These are phyloP conservation scores for Erithacus rubecula DNA, from an alignment of 2,797 vertebrate genomes.

Conservation along the genomic window DNA sequence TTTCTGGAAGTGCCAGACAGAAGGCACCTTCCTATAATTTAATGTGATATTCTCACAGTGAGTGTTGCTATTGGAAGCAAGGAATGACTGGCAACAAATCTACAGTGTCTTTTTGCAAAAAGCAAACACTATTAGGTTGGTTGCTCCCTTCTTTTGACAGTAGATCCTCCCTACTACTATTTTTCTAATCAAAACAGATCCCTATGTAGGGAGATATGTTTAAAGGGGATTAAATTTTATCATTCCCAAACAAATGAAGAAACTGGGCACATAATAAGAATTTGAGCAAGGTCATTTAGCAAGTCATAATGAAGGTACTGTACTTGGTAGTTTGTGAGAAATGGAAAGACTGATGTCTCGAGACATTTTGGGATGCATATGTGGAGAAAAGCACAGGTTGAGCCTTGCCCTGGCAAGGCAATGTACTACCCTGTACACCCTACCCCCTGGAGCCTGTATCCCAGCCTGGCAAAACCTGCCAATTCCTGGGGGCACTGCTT, in stretches of 20 bases:
- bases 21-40: neutral
- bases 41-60: accelerated
- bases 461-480: neutral
- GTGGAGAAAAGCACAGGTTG: neutral
- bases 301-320: neutral
- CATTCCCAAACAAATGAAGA: neutral
- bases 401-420: neutral
- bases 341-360: neutral
- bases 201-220: neutral
- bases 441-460: neutral
- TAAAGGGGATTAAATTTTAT: neutral
- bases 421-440: neutral
- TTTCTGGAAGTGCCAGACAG: neutral
- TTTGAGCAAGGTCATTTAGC: neutral
- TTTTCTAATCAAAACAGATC: neutral
- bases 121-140: neutral
- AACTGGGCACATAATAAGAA: neutral
- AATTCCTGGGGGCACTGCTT: neutral
- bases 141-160: neutral
- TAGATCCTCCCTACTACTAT: neutral
- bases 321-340: neutral
- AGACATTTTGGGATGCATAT: neutral
- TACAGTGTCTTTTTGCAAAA: neutral
- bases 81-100: neutral
- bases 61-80: neutral